Conservation (phyloP, 1,140 invertebrate species). For the Lerema accius region DNA sequence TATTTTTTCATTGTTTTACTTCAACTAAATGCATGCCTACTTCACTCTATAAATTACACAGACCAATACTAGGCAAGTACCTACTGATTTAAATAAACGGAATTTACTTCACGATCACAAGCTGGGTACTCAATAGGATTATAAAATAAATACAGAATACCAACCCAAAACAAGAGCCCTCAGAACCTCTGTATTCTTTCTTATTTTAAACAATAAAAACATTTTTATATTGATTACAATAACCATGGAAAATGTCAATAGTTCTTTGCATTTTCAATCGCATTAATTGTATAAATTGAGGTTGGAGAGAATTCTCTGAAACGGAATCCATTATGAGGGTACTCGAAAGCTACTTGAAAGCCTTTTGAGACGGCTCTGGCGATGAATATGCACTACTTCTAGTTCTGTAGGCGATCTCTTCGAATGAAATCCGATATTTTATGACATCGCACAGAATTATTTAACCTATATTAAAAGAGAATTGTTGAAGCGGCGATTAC, state of each 20-base stretch:
- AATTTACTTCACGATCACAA: too few relatives aligned
- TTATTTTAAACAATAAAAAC: too few relatives aligned
- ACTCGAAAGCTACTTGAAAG: constrained; percentile 13
- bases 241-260: neutral
- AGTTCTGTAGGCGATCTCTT: constrained; percentile 6
- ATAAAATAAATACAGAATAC: too few relatives aligned
- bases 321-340: constrained; percentile 13
- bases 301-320: constrained; percentile 13
- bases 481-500: neutral
- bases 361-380: constrained; percentile 7
- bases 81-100: too few relatives aligned
- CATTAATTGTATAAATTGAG: constrained; percentile 10
- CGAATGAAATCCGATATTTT: constrained; percentile 5
- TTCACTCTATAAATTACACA: too few relatives aligned
- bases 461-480: neutral
- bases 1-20: too few relatives aligned
- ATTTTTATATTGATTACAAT: neutral
- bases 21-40: too few relatives aligned
- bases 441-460: neutral
- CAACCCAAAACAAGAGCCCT: too few relatives aligned
- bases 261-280: constrained; percentile 6
- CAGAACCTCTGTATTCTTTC: too few relatives aligned
- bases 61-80: too few relatives aligned
- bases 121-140: too few relatives aligned
- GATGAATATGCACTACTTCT: constrained; percentile 16